Conservation (phyloP, 2,797 vertebrate genomes). For the Psittacula echo region DNA sequence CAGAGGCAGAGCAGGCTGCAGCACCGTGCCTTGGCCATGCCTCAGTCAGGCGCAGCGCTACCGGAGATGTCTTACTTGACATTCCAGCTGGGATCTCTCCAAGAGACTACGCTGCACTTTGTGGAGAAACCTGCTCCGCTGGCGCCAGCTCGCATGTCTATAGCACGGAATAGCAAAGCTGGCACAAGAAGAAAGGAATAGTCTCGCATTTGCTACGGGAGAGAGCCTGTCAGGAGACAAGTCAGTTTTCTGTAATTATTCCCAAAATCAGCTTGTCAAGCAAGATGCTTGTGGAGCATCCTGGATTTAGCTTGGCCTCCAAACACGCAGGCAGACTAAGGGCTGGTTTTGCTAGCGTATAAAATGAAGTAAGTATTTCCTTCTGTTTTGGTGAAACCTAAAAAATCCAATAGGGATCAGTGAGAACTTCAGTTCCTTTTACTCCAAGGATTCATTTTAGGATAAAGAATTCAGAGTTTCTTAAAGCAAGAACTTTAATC, state of each 20-base stretch:
- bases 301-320: neutral
- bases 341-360: neutral
- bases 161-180: neutral
- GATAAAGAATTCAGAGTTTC: neutral
- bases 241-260: neutral
- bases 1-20: neutral
- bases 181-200: neutral
- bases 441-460: neutral
- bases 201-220: neutral
- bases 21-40: neutral
- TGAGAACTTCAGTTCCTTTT: neutral
- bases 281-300: neutral
- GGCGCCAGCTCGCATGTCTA: neutral
- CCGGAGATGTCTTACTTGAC: neutral
- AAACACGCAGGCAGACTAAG: neutral
- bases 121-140: neutral
- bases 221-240: neutral
- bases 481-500: neutral
- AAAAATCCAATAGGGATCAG: neutral
- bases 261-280: neutral
- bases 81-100: neutral
- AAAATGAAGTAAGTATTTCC: neutral
- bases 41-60: rapidly evolving
- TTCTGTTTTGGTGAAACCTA: neutral
- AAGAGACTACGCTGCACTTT: neutral